Percentiles rank a stretch among this genome's conserved stretches.
These are phyloP conservation scores for Leptonema lineaticorne DNA, from an alignment of 1,140 invertebrate species.

Conservation along the genomic window DNA sequence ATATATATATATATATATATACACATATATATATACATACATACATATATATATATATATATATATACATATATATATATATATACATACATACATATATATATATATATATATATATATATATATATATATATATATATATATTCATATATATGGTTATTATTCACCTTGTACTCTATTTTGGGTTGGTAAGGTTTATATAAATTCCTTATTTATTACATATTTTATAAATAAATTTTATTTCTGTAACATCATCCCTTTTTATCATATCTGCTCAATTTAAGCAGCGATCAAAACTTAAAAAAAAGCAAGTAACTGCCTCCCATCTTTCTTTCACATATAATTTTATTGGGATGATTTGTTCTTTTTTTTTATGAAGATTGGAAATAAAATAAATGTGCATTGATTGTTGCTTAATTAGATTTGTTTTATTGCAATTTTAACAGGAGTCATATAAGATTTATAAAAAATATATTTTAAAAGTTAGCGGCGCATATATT, in stretches of 20 bases:
- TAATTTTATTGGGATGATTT: not conserved
- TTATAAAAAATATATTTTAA: not conserved
- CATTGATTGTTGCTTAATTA: constrained; percentile 42
- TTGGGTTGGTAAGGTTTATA: not conserved
- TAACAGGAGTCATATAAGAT: not conserved
- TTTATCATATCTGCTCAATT: constrained; percentile 8
- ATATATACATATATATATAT: not conserved
- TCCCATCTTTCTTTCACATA: not conserved
- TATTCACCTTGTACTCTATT: not conserved
- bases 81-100: not conserved
- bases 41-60: not conserved
- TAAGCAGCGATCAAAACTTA: constrained; percentile 14
- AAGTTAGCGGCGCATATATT: too few species aligned
- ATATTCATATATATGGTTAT: not conserved
- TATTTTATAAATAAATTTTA: not conserved
- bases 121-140: too few species aligned
- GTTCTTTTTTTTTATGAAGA: constrained; percentile 35
- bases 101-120: not conserved
- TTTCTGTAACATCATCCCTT: not conserved
- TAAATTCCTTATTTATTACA: constrained; percentile 4
- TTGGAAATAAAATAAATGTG: constrained; percentile 40
- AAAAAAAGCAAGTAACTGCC: not conserved
- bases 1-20: not conserved
- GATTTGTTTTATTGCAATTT: constrained; percentile 37
- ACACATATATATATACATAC: not conserved